These are phyloP conservation scores for Pseudoatta argentina DNA, from an alignment of 1,140 invertebrate genomes.

Conservation along the genomic window DNA sequence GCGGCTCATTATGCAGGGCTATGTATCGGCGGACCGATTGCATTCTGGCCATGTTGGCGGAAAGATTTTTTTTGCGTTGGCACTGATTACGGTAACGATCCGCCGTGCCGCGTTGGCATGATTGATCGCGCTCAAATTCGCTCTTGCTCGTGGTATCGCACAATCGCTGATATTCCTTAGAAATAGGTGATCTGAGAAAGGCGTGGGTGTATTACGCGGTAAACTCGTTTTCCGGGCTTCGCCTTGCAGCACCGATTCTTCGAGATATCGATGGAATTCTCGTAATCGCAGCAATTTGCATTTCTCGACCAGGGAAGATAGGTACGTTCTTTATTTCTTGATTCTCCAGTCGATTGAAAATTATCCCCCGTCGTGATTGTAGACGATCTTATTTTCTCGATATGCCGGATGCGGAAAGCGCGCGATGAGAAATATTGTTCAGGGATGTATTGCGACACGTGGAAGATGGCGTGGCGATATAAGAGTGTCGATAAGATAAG, in stretches of 20 bases:
- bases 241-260: slow-evolving; percentile 48
- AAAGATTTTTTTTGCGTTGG: slow-evolving; percentile 38
- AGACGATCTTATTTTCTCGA: slow-evolving; percentile 32
- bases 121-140: slow-evolving; percentile 58
- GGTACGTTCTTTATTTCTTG: slow-evolving; percentile 61
- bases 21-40: slow-evolving; percentile 58
- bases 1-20: slow-evolving; percentile 76
- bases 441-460: background rate
- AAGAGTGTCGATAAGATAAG: slow-evolving; percentile 25
- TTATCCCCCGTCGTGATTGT: slow-evolving; percentile 45
- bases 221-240: slow-evolving; percentile 53
- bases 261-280: slow-evolving; percentile 63
- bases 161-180: slow-evolving; percentile 40
- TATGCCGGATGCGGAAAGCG: slow-evolving; percentile 16
- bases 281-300: slow-evolving; percentile 70
- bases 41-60: slow-evolving; percentile 9
- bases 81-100: slow-evolving; percentile 50
- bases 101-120: slow-evolving; percentile 36
- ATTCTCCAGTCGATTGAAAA: slow-evolving; percentile 48
- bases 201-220: slow-evolving; percentile 63
- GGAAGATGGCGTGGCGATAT: slow-evolving; percentile 9
- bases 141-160: slow-evolving; percentile 31
- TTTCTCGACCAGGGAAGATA: slow-evolving; percentile 55
- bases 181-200: slow-evolving; percentile 34
- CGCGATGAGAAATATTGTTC: slow-evolving; percentile 29